Conservation (phyloP, 2,113 vertebrate species). For the Anarhynchus alexandrinus region DNA sequence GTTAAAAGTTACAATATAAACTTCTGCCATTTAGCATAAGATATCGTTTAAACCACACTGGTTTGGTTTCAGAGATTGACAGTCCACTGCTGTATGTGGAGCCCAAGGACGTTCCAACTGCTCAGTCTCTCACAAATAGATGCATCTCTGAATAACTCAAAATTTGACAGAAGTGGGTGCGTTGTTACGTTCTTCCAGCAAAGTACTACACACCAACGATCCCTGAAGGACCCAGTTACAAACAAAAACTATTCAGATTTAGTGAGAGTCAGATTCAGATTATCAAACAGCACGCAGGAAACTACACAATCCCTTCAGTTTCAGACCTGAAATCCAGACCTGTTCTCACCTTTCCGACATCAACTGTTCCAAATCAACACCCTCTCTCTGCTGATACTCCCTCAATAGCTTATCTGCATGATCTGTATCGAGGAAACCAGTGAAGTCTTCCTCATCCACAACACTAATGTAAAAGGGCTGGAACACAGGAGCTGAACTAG, state of each 20-base stretch:
- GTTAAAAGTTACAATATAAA: neutral
- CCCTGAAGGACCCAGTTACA: neutral
- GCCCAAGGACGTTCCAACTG: neutral
- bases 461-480: conserved; percentile 79
- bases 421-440: conserved; percentile 28
- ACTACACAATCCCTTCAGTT: neutral
- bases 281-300: neutral
- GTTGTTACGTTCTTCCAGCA: neutral
- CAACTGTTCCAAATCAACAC: conserved; percentile 55
- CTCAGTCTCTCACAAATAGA: neutral
- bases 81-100: neutral
- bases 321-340: neutral
- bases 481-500: conserved; percentile 51
- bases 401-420: conserved; percentile 74
- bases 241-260: neutral
- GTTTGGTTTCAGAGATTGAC: neutral
- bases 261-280: neutral
- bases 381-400: conserved; percentile 81
- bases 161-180: neutral
- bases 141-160: neutral
- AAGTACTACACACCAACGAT: neutral
- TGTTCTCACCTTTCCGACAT: conserved; percentile 70
- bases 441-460: conserved; percentile 77
- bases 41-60: neutral
- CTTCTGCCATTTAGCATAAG: neutral